Conservation (phyloP, 2,888 invertebrate species). For the Diarsia dahlii region DNA sequence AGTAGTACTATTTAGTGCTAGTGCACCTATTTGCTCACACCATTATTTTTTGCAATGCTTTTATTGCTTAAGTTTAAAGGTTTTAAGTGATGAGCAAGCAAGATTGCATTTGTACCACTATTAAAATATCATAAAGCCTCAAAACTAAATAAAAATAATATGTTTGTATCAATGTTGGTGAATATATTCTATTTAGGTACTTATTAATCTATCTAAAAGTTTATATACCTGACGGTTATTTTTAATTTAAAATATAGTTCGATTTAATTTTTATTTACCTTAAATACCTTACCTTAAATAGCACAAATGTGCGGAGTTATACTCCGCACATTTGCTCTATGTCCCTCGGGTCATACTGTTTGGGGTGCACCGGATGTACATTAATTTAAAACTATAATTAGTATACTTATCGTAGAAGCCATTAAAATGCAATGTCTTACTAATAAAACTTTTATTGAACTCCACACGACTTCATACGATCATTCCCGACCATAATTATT, state of each 20-base stretch:
- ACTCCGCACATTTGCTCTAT: background rate
- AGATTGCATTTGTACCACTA: too few relatives aligned
- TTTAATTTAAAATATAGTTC: background rate
- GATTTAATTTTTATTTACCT: background rate
- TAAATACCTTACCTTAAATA: too few relatives aligned
- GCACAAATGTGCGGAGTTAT: too few relatives aligned
- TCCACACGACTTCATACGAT: slow-evolving; percentile 38
- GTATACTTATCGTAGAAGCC: slow-evolving; percentile 9
- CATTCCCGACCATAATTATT: slow-evolving; percentile 58
- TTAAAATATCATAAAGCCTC: too few relatives aligned
- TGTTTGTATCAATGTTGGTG: background rate
- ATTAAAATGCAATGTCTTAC: slow-evolving; percentile 43
- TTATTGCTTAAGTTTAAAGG: too few relatives aligned
- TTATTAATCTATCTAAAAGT: background rate
- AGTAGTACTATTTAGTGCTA: background rate
- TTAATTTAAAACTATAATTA: background rate
- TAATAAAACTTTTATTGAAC: slow-evolving; percentile 42
- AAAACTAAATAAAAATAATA: too few relatives aligned
- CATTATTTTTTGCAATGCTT: too few relatives aligned
- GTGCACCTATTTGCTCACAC: background rate
- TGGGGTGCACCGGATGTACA: slow-evolving; percentile 8
- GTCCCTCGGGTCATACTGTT: background rate
- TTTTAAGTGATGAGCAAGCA: too few relatives aligned
- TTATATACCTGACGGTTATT: background rate
- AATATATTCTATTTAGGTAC: background rate